A percentile compares a stretch with the other conserved stretches of the same genome.
These are phyloP conservation scores for Apamea monoglypha DNA, from an alignment of 2,888 invertebrate species.

Conservation along the genomic window DNA sequence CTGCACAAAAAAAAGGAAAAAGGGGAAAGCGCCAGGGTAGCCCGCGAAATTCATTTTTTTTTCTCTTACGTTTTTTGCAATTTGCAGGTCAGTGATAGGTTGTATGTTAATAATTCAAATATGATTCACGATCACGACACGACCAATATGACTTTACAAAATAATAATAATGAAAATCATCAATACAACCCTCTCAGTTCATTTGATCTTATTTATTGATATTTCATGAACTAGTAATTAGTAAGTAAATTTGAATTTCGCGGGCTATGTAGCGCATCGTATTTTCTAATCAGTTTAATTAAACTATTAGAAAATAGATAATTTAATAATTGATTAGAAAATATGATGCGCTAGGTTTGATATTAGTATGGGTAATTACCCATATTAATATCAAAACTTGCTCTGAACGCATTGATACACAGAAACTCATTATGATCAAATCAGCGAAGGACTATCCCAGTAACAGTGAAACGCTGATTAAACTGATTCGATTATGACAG, in stretches of 20 bases:
- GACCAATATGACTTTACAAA: not conserved
- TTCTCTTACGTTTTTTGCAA: not conserved
- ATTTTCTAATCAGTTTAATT: not conserved
- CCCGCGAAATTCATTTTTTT: not conserved
- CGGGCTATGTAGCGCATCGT: not conserved
- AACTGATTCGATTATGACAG: conserved; percentile 23
- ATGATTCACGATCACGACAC: not conserved
- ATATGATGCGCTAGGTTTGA: too few species aligned
- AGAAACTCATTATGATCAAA: conserved; percentile 18
- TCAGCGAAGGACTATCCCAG: conserved; percentile 3
- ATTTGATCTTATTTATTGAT: not conserved
- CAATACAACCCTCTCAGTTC: not conserved
- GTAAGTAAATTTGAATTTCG: not conserved
- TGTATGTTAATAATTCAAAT: not conserved
- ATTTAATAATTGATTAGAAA: too few species aligned
- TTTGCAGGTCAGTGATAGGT: not conserved
- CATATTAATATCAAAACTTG: not conserved
- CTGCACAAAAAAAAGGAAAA: too few species aligned
- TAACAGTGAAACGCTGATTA: conserved; percentile 2
- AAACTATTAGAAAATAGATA: too few species aligned
- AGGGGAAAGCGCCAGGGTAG: not conserved
- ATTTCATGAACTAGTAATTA: not conserved
- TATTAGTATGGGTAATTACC: too few species aligned
- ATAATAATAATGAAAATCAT: not conserved
- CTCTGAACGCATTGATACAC: not conserved